Conservation (phyloP, 2,113 vertebrate species). For the Labrus mixtus region DNA sequence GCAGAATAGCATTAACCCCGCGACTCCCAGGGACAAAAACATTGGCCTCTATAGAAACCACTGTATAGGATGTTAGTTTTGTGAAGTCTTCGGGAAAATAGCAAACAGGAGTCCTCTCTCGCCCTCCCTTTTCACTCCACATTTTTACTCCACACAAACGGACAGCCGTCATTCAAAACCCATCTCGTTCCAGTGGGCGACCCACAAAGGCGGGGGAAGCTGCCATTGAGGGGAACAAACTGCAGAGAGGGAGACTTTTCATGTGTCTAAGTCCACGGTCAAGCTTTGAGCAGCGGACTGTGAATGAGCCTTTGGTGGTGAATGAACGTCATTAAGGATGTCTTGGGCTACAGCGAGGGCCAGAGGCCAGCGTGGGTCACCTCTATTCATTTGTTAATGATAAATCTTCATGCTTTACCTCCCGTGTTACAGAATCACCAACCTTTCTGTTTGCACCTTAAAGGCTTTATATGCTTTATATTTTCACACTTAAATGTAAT, state of each 20-base stretch:
- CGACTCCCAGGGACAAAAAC: constrained; percentile 72
- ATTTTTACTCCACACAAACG: constrained; percentile 58
- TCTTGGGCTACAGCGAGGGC: constrained; percentile 60
- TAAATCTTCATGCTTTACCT: constrained; percentile 6
- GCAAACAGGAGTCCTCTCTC: constrained; percentile 64
- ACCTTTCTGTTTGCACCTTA: not conserved
- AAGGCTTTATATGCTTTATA: too few species aligned
- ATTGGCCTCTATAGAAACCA: constrained; percentile 63
- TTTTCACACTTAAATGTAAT: too few species aligned
- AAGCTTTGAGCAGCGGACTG: constrained; percentile 64
- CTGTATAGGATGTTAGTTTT: constrained; percentile 72
- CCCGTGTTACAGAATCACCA: too few species aligned
- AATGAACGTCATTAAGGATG: constrained; percentile 61
- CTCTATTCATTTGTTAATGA: constrained; percentile 50
- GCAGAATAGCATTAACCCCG: constrained; percentile 67
- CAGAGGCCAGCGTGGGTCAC: constrained; percentile 52
- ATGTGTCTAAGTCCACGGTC: constrained; percentile 59
- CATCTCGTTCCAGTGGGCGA: constrained; percentile 64
- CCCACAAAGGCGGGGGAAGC: constrained; percentile 61
- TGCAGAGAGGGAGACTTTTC: constrained; percentile 48
- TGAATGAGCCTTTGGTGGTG: constrained; percentile 74
- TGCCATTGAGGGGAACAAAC: constrained; percentile 39
- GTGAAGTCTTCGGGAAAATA: constrained; percentile 61
- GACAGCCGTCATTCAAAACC: constrained; percentile 69
- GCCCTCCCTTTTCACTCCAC: constrained; percentile 60